phyloP scores from a whole-genome alignment of 1,140 invertebrate species.

The Marisa cornuarietis region DNA sequence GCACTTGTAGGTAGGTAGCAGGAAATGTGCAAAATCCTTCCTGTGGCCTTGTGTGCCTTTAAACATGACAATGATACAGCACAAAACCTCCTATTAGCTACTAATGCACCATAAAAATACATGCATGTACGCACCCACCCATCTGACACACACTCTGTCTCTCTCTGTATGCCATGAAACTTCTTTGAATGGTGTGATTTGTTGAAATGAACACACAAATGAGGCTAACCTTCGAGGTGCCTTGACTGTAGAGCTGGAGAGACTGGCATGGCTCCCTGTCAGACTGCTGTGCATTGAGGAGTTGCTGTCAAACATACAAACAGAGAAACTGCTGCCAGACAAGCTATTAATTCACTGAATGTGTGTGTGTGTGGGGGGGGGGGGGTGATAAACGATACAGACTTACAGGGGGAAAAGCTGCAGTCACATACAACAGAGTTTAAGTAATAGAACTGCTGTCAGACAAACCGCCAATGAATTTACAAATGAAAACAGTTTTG shows the following conservation, averaged over 20 bases:
- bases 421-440: no score
- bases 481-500: no score
- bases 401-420: no score
- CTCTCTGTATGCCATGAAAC: background rate
- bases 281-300: constrained; percentile 50
- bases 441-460: no score
- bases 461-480: no score
- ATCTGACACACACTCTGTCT: no score
- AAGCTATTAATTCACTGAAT: background rate
- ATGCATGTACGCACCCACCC: no score
- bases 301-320: constrained; percentile 32
- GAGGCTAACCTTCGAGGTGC: constrained; percentile 37
- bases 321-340: background rate
- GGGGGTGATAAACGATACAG: background rate
- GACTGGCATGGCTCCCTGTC: constrained; percentile 47
- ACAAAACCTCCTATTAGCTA: no score
- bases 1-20: background rate
- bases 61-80: no score
- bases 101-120: no score
- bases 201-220: background rate
- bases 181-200: background rate
- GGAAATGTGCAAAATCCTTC: background rate
- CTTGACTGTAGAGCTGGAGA: constrained; percentile 28
- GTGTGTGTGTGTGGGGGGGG: no score
- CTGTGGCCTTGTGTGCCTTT: no score